phyloP scores from a whole-genome alignment of 2,113 vertebrate species.

The Indicator maculatus region DNA sequence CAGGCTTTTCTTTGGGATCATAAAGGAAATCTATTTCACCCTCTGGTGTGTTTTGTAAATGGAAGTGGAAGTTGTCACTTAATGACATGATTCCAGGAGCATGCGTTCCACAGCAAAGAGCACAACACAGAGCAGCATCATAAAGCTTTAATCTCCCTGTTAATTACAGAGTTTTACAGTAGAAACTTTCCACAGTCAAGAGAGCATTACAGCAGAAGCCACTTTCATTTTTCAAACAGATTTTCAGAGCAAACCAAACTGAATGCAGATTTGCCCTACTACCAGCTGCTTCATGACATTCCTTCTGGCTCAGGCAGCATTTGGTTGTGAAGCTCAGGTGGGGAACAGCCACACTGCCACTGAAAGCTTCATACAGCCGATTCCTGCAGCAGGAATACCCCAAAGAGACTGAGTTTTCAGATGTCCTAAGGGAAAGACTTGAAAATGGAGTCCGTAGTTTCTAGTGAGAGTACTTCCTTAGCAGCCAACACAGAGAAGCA shows the following conservation, averaged over 20 bases:
- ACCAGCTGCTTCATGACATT: rapidly evolving
- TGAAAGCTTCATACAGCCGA: not conserved
- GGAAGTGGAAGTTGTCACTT: not conserved
- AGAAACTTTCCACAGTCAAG: not conserved
- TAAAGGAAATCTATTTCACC: not conserved
- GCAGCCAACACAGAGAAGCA: not conserved
- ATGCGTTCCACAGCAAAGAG: not conserved
- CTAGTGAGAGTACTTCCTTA: not conserved
- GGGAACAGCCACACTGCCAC: not conserved
- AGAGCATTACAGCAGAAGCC: not conserved
- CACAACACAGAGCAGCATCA: not conserved
- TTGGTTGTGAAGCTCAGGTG: not conserved
- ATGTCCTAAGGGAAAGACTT: not conserved
- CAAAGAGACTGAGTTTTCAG: not conserved
- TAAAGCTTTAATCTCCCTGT: conserved; percentile 41
- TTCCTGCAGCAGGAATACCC: not conserved
- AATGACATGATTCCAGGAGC: not conserved
- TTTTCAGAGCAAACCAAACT: not conserved
- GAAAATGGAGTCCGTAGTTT: not conserved
- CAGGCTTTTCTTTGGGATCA: not conserved
- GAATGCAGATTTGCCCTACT: not conserved
- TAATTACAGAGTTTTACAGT: conserved; percentile 37
- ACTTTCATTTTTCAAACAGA: conserved; percentile 9
- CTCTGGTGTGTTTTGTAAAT: not conserved
- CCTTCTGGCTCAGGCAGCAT: not conserved